Base-by-base conservation (phyloP, 2,797 vertebrate genomes). In the Sebastes glaucus region DNA sequence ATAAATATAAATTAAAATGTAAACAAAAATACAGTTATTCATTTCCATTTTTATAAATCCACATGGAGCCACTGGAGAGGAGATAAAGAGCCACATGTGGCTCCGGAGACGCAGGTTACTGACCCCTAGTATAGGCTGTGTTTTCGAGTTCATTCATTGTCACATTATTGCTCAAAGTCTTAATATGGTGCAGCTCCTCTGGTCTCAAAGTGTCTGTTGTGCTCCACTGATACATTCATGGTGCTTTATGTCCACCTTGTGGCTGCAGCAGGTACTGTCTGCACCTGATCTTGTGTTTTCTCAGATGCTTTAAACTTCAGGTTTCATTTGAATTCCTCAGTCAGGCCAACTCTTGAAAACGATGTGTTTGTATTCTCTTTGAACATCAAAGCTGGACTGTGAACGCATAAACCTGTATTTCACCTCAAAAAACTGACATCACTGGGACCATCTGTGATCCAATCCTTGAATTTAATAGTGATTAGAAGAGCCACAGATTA, bases 221-320 rank as follows among this genome's bases (percentile, higher is more conserved):
- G 59, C 38, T 35, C 25, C 62, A 35, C 11, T 16, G 28, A 56
- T 16, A n/a, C 1, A n/a, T n/a, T n/a, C 32, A 3, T 6, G 9
- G 32, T 52, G 35, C 4, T 65, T 46, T 7, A 53, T 35, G 1
- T 60, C 71, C 81, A 61, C 49, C 79, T 6, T 63, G 76, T 82
- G 89, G 69, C 64, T 52, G 35, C 14, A 78, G 32, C 2, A 4
- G 32, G 11, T 65, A 68, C 46, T 80, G 73, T 46, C 42, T 46
- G 16, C 80, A 53, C 7, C 1, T 14, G 0, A 2, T 71, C 11
- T 1, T 22, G 49, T 38, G 28, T 11, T 10, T 1, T 13, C 14
- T 22, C 33, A 38, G 7, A 23, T 22, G n/a, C 9, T 53, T 25
- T 5, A 35, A 57, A 23, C 20, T 23, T 33, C 20, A 46, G 6